Evolutionary conservation across 2,797 vertebrate species (phyloP).

Genomic region (Fratercula arctica): DNA sequence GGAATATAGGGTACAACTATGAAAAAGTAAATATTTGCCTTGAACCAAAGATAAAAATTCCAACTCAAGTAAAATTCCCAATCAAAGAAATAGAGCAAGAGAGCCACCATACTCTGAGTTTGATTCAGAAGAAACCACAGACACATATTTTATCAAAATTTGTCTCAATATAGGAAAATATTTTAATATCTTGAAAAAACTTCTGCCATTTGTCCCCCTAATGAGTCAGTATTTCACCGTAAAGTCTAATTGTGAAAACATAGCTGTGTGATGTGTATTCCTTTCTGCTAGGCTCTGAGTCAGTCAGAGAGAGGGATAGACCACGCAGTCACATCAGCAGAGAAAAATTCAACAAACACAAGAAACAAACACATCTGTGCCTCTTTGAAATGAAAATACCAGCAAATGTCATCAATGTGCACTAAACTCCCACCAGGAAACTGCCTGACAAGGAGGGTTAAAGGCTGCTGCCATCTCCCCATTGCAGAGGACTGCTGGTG

Average conservation of each 20-base stretch:
- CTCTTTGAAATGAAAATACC: neutral
- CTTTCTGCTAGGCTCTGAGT: neutral
- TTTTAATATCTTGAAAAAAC: neutral
- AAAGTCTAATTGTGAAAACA: neutral
- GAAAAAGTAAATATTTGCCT: neutral
- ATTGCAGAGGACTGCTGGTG: neutral
- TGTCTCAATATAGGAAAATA: neutral
- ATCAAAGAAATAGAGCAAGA: neutral
- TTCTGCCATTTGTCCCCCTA: neutral
- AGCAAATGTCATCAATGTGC: neutral
- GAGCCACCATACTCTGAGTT: neutral
- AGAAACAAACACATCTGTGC: neutral
- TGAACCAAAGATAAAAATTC: neutral
- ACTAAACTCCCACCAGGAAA: neutral
- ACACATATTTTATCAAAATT: neutral
- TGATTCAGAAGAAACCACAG: neutral
- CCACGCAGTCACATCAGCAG: neutral
- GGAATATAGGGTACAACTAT: neutral
- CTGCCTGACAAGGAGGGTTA: neutral
- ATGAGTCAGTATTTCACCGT: constrained; percentile 1
- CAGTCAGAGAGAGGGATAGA: neutral
- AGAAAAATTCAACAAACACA: neutral
- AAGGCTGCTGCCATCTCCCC: neutral
- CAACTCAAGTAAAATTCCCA: neutral
- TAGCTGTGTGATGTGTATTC: neutral